Evolutionary conservation across 2,797 vertebrate genomes (phyloP).

Genomic region (Cercopithecus mitis): DNA sequence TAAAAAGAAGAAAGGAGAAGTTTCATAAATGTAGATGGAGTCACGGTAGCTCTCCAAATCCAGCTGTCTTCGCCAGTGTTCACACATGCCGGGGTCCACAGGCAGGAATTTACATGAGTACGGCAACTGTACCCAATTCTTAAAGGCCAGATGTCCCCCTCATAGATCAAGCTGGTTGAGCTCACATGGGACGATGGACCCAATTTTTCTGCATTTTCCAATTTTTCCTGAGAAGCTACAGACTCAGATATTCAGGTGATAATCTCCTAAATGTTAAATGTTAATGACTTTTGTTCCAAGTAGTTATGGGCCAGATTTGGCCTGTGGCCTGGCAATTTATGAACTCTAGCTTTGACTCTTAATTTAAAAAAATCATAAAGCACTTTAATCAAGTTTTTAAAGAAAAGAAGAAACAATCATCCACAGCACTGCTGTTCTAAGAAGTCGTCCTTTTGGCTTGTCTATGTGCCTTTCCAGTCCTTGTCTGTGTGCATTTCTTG

Average conservation of each 20-base stretch:
- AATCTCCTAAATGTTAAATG: background rate
- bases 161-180: background rate
- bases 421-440: background rate
- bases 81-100: background rate
- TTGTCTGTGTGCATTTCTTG: background rate
- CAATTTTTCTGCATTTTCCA: background rate
- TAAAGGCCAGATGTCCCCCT: background rate
- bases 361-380: background rate
- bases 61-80: background rate
- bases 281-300: slow-evolving; percentile 21
- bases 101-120: too few species aligned
- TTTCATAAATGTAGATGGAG: background rate
- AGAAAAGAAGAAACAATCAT: background rate
- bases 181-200: background rate
- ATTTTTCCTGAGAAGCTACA: slow-evolving; percentile 3
- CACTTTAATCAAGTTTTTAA: background rate
- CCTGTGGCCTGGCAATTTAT: background rate
- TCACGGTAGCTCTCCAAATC: background rate
- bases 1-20: background rate
- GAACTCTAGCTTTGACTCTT: background rate
- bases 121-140: background rate
- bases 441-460: background rate
- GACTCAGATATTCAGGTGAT: background rate
- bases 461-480: background rate
- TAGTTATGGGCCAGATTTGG: background rate